phyloP scores from a whole-genome alignment of 2,113 vertebrate genomes.

The Epinephelus cyanopodus region DNA sequence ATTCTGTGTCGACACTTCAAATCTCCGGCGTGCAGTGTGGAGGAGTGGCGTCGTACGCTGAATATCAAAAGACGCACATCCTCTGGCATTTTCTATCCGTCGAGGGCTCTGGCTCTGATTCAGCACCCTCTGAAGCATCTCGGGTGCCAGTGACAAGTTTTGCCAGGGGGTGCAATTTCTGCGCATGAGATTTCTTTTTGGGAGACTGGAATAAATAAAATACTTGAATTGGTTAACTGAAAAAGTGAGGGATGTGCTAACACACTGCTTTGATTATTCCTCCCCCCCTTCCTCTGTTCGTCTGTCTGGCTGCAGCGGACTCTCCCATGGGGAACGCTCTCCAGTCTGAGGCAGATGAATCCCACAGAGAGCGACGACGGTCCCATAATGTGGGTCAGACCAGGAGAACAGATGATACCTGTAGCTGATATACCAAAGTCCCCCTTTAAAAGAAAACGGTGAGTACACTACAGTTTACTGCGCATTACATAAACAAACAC shows the following conservation, averaged over 20 bases:
- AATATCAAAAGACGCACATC: conserved; percentile 55
- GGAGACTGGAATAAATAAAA: conserved; percentile 24
- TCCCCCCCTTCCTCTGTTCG: neutral
- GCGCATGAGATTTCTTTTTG: neutral
- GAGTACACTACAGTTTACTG: conserved; percentile 14
- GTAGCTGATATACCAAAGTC: conserved; percentile 99
- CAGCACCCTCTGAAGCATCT: conserved; percentile 22
- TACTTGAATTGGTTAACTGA: conserved; percentile 1
- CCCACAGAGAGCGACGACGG: conserved; percentile 97
- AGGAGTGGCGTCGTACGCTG: conserved; percentile 28
- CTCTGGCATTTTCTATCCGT: conserved; percentile 43
- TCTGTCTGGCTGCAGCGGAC: conserved; percentile 87
- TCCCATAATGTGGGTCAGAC: conserved; percentile 99
- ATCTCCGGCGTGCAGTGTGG: conserved; percentile 31
- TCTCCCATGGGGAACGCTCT: conserved; percentile 95
- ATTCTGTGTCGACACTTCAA: conserved; percentile 58
- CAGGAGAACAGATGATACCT: conserved; percentile 99
- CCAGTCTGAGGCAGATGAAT: conserved; percentile 92
- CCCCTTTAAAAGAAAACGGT: conserved; percentile 99
- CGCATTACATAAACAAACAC: neutral
- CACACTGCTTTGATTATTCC: conserved; percentile 1
- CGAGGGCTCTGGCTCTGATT: conserved; percentile 43
- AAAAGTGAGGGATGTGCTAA: neutral
- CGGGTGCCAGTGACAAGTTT: conserved; percentile 12
- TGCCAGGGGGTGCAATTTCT: conserved; percentile 9